Evolutionary conservation across 1,140 invertebrate species (phyloP), one percentile per base, ranked within the genome.

Genomic region (Reticulitermes speratus): DNA sequence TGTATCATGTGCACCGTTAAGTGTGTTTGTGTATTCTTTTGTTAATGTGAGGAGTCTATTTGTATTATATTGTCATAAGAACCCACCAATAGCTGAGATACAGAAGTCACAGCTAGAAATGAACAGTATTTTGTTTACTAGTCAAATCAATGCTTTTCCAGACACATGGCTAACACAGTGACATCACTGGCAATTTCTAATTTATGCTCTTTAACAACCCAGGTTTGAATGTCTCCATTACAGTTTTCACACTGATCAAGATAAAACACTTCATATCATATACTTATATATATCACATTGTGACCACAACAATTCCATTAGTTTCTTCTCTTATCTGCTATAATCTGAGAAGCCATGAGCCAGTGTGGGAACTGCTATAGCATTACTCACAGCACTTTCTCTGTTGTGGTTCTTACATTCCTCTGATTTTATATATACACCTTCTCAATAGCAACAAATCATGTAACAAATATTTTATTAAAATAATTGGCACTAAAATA

Each of bases 41-140:
- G 65, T 75, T 75, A 75, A 75, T 6, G 25, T 75, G 82, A 83
- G 52, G 83, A 84, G 82, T 83, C 83, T 86, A 84, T 86, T 59
- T 84, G 38, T 59, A 84, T 65, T 69, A 86, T 84, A 86, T 83
- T 86, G 86, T 84, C 86, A 86, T 48, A 65, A 52, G 45, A 59
- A 55, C 86, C 55, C 86, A 86, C 82, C 59, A 83, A 25, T 83
- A 82, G 44, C 82, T 45, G 83, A 86, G 82, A 86, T 86, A 83
- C 48, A 45, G 44, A 82, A 81, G 44, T 52, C 30, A 45, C 81
- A 83, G 44, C 83, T 86, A 83, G 25, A 52, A 75, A 45, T 30
- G 48, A 84, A 38, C 38, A 52, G 44, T 25, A 44, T 32, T 75
- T 44, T 65, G 7, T 83, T 45, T n/a, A 44, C 65, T 59, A 82